Evolutionary conservation across 1,140 invertebrate species (phyloP).

Genomic region (Lucilia sericata): DNA sequence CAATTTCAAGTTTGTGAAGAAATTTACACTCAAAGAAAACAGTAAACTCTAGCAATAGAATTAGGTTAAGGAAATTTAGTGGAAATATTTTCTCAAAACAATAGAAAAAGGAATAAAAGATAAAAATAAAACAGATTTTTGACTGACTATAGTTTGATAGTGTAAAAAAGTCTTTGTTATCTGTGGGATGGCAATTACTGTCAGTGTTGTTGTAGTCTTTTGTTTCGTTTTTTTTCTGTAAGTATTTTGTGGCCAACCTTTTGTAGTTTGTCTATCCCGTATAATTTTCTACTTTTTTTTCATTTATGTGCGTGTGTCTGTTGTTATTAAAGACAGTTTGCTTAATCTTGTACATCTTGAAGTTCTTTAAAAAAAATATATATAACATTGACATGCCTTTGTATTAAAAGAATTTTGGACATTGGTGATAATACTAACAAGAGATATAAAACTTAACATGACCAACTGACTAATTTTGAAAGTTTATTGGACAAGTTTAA

Average conservation of each 20-base stretch:
- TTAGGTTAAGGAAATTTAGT: not conserved
- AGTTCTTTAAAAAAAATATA: not conserved
- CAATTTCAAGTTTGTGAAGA: not conserved
- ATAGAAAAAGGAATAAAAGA: too few species aligned
- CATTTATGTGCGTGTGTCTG: not conserved
- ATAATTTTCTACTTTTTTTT: not conserved
- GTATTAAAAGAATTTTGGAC: not conserved
- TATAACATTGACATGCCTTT: not conserved
- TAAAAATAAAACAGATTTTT: too few species aligned
- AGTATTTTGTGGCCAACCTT: not conserved
- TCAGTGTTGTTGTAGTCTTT: not conserved
- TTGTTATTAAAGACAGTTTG: constrained; percentile 9
- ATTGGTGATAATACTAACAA: not conserved
- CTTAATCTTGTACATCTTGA: not conserved
- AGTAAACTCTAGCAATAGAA: not conserved
- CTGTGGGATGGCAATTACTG: not conserved
- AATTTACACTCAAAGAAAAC: too few species aligned
- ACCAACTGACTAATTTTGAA: not conserved
- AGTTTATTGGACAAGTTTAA: too few species aligned
- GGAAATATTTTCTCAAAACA: too few species aligned
- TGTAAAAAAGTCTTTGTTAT: not conserved
- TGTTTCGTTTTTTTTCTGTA: not conserved
- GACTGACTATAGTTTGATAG: too few species aligned
- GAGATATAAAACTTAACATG: not conserved
- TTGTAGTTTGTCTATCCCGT: not conserved